Evolutionary conservation across 2,888 invertebrate species (phyloP), one percentile per base, ranked within the genome.

Genomic region (Caenorhabditis angaria): DNA sequence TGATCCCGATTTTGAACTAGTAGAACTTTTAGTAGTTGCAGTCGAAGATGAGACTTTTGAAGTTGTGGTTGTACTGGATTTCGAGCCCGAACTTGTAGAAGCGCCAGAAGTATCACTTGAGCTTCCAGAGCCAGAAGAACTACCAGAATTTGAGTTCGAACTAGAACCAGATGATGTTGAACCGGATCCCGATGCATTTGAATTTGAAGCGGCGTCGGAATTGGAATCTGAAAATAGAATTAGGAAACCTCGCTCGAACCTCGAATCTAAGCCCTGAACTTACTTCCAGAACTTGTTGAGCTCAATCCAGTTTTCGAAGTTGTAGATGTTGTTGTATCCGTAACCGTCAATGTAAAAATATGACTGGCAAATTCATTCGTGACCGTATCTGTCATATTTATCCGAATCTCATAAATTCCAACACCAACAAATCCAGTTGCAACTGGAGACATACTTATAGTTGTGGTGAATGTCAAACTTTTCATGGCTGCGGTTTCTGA

Each of bases 291-390:
- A 50, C 22, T 50, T 2, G 50, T 18, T 22, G 12, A 24, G 22
- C 35, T 14, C 6, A 22, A 50, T 22, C n/a, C 48, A 14, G 48
- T 4, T 12, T 48, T n/a, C 5, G 20, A 48, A 10, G 51, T 22
- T 10, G 14, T 14, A 12, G 41, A 10, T 10, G 41, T 41, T 41
- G 64, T 51, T 5, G 51, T 32, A 24, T 58, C 25, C 28, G 66
- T 22, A 14, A 71, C 59, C 54, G 50, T 58, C n/a, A 71, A 32
- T 27, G 57, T 71, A 56, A 71, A 60, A 6, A 56, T 28, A 22
- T 71, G 71, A 24, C 35, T 62, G 3, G 71, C 71, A 20, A 54
- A 35, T 35, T 66, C 63, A 0, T n/a, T 20, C 35, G 65, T 57
- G 1, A 47, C 0, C 18, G 27, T 18, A 35, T 66, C 41, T 14